Evolutionary conservation across 2,888 invertebrate genomes (phyloP), one percentile per base, ranked within the genome.

Genomic region (Sinopyrophorus schimmeli): DNA sequence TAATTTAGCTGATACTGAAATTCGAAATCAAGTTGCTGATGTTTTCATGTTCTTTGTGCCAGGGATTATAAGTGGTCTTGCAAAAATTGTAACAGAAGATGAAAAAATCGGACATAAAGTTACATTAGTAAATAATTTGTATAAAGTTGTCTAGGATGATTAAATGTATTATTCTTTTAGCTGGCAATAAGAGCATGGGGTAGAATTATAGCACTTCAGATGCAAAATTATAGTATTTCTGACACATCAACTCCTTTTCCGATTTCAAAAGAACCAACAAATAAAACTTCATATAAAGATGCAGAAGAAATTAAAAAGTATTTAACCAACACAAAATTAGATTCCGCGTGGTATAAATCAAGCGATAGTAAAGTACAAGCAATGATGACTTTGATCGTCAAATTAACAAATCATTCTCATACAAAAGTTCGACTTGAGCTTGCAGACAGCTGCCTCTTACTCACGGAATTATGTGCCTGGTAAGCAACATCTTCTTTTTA

Each of bases 51-150:
- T 79, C 62, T 82, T 83, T 55, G 65, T 86, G 48, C 87, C 87
- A 1, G 87, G 86, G 0, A 76, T 86, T 43, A 68, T 80, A 10
- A 76, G 76, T 20, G 79, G 80, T 0, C 66, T 87, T 54, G 77
- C 77, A 49, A 77, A 81, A 55, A 77, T 85, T 12, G 79, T 80
- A 42, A 73, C 74, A 12, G 77, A 76, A 28, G 73, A 73, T 28
- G 76, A 80, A 31, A 81, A 81, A 63, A 80, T 82, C 16, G 83
- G 83, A 3, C 83, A 85, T 64, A 77, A 77, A 61, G 66, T 85
- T 43, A 74, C 81, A 55, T 71, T 76, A 74, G 85, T 85, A 74
- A 40, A 24, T 34, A 23, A 9, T 20, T 18, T 34, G 3, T 17
- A 17, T 18, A 21, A 2, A 35, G 7, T n/a, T n/a, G n/a, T n/a